phyloP scores from a whole-genome alignment of 2,888 invertebrate species.

The Ametastegia equiseti region DNA sequence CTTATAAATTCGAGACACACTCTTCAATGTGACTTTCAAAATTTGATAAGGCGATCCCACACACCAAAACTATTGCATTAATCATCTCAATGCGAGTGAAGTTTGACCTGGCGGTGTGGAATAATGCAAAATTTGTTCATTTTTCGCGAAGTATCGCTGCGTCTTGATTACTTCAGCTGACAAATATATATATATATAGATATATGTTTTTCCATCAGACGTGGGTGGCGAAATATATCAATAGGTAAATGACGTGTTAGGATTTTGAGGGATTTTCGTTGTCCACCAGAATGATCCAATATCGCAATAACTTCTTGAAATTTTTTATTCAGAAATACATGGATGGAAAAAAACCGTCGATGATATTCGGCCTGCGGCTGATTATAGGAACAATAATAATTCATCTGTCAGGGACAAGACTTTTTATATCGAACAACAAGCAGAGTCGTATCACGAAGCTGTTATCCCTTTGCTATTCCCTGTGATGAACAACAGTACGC shows the following conservation, averaged over 20 bases:
- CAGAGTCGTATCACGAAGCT: neutral
- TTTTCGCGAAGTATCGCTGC: neutral
- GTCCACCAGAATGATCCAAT: neutral
- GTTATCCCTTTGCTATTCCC: neutral
- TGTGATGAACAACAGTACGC: neutral
- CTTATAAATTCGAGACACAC: too few relatives aligned
- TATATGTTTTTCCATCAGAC: neutral
- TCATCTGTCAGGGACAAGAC: neutral
- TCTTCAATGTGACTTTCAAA: too few relatives aligned
- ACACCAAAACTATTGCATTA: neutral
- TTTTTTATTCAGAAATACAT: neutral
- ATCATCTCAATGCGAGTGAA: neutral
- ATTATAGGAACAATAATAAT: constrained; percentile 1
- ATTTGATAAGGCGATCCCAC: too few relatives aligned
- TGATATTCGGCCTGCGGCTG: neutral
- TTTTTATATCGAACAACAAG: neutral
- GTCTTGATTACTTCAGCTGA: neutral
- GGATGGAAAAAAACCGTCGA: neutral
- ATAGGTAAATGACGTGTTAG: neutral
- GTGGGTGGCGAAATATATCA: neutral
- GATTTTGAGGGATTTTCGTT: neutral
- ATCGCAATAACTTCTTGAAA: neutral
- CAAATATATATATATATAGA: too few relatives aligned
- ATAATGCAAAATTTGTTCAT: neutral
- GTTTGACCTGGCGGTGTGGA: neutral